phyloP scores from a whole-genome alignment of 2,888 invertebrate genomes.

The Cancer borealis region DNA sequence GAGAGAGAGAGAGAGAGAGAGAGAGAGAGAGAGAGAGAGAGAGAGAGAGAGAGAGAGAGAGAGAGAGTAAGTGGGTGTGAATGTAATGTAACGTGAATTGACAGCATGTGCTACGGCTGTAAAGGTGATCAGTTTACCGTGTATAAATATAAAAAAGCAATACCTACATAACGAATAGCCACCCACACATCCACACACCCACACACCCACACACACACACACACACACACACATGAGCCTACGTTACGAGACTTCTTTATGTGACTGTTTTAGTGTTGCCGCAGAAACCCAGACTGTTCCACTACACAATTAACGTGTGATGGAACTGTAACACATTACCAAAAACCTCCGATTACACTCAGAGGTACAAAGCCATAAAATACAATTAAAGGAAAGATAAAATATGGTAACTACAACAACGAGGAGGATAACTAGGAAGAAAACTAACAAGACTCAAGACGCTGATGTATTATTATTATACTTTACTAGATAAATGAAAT shows the following conservation, averaged over 20 bases:
- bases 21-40: slow-evolving; percentile 53
- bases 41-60: slow-evolving; percentile 31
- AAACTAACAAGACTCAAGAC: background rate
- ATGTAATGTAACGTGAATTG: background rate
- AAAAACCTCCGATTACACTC: background rate
- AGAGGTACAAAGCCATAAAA: background rate
- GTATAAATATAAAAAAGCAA: background rate
- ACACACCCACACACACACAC: slow-evolving; percentile 45
- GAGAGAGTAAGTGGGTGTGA: background rate
- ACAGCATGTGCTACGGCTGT: background rate
- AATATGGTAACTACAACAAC: background rate
- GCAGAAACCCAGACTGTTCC: background rate
- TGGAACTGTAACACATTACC: background rate
- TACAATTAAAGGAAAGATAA: background rate
- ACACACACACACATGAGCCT: background rate
- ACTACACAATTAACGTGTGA: background rate
- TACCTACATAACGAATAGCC: background rate
- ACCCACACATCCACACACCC: background rate
- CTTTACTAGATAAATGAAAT: background rate
- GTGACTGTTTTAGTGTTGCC: background rate
- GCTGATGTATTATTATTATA: background rate
- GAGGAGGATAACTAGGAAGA: background rate
- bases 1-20: slow-evolving; percentile 46
- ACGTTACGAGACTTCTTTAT: background rate
- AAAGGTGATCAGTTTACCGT: background rate